A percentile compares a stretch with the other conserved stretches of the same genome.
phyloP scores from a whole-genome alignment of 2,888 invertebrate species.

The Gerris lacustris region DNA sequence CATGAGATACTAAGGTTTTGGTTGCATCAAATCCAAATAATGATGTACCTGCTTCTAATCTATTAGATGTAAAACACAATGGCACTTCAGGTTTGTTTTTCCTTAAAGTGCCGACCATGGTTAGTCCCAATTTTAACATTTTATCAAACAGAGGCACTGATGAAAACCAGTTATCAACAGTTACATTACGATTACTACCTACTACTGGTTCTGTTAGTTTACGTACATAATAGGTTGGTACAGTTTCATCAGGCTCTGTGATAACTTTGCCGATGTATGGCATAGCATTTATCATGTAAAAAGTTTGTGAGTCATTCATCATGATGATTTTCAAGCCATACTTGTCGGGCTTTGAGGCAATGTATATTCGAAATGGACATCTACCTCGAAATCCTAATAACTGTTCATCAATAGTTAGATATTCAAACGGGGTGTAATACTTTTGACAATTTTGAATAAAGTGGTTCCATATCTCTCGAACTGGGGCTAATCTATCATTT shows the following conservation, averaged over 20 bases:
- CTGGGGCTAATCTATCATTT: constrained; percentile 6
- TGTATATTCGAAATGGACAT: constrained; percentile 29
- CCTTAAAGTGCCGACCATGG: constrained; percentile 22
- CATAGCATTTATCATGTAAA: constrained; percentile 16
- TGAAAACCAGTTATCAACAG: constrained; percentile 24
- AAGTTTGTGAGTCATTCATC: constrained; percentile 8
- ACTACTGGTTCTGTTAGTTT: constrained; percentile 13
- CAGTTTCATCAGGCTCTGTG: not conserved
- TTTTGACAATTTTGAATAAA: constrained; percentile 27
- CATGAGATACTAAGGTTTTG: constrained; percentile 17
- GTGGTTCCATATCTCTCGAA: constrained; percentile 27
- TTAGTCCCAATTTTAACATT: constrained; percentile 22
- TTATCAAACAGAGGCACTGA: constrained; percentile 26
- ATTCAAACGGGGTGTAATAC: constrained; percentile 26
- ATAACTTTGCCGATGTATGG: constrained; percentile 11
- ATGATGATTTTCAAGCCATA: constrained; percentile 28
- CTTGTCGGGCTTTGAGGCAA: constrained; percentile 29
- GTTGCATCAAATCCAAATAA: constrained; percentile 12
- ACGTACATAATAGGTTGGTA: not conserved
- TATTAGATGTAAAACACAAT: constrained; percentile 25
- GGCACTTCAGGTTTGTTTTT: constrained; percentile 32
- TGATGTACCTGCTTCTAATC: constrained; percentile 9
- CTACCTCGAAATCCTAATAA: constrained; percentile 30
- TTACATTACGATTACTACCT: constrained; percentile 23
- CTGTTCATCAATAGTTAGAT: constrained; percentile 31